phyloP scores from a whole-genome alignment of 1,140 invertebrate genomes.

The Dufourea novaeangliae region DNA sequence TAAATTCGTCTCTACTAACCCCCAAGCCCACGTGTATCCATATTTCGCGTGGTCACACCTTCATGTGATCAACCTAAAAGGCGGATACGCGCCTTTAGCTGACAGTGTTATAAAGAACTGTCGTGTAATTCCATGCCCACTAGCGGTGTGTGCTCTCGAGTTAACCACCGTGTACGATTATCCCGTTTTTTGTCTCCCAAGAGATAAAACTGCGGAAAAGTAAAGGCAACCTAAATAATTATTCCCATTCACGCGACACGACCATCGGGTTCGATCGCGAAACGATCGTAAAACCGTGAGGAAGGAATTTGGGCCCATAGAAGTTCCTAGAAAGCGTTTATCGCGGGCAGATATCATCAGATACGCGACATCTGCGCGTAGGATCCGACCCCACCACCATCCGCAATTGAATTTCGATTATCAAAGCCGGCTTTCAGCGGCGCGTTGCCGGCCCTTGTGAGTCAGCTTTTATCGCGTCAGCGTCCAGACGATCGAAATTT shows the following conservation, averaged over 20 bases:
- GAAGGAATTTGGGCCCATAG: too few species aligned
- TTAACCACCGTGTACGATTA: not conserved
- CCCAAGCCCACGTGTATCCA: too few species aligned
- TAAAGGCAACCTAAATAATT: not conserved
- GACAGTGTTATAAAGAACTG: too few species aligned
- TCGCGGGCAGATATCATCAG: not conserved
- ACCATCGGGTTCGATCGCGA: too few species aligned
- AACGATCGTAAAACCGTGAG: not conserved
- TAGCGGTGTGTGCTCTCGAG: too few species aligned
- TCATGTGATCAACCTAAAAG: too few species aligned
- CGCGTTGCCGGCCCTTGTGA: slow-evolving; percentile 2
- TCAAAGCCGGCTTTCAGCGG: slow-evolving; percentile 29
- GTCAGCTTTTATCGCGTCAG: slow-evolving; percentile 46
- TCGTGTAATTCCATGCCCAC: too few species aligned
- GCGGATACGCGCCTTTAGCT: too few species aligned
- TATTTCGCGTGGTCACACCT: too few species aligned
- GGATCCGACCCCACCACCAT: not conserved
- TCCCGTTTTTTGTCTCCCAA: not conserved
- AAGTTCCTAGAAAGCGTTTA: not conserved
- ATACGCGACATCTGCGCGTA: not conserved
- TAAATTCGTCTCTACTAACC: too few species aligned
- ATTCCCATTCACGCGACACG: not conserved
- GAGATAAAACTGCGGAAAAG: not conserved
- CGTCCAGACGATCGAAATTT: slow-evolving; percentile 38
- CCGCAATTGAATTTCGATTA: slow-evolving; percentile 45